Conservation (phyloP, 1,140 invertebrate genomes). For the Dendrolimus punctatus region DNA sequence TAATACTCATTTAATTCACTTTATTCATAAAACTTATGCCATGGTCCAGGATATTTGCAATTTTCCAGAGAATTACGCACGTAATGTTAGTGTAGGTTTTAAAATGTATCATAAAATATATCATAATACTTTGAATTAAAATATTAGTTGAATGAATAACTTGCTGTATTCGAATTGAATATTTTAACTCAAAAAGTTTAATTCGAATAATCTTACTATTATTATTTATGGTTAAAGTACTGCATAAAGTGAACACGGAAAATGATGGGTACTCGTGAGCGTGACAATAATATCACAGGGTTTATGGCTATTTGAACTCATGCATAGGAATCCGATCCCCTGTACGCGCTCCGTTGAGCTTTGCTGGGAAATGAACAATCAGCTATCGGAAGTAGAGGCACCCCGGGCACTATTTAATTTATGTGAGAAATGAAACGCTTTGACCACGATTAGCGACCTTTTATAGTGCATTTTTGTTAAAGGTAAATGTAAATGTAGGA, state of each 20-base stretch:
- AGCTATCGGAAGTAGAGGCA: constrained; percentile 35
- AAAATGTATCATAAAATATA: constrained; percentile 1
- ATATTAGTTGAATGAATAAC: neutral
- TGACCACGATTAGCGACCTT: constrained; percentile 3
- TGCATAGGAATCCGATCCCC: constrained; percentile 26
- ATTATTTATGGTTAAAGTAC: too few species aligned
- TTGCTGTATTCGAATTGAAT: too few species aligned
- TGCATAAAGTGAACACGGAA: too few species aligned
- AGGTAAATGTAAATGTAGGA: too few species aligned
- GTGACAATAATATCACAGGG: too few species aligned
- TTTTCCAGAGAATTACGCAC: neutral
- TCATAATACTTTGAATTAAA: neutral
- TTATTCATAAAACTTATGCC: too few species aligned
- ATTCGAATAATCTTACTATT: too few species aligned
- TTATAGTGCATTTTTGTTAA: neutral
- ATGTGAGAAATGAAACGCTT: constrained; percentile 25
- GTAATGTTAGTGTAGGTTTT: neutral
- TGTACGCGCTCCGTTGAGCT: constrained; percentile 30
- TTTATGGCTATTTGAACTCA: constrained; percentile 3
- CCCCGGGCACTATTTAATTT: constrained; percentile 27
- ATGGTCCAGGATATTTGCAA: too few species aligned
- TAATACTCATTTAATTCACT: too few species aligned
- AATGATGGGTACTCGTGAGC: too few species aligned
- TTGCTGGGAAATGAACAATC: constrained; percentile 41
- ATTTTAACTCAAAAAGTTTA: too few species aligned